Conservation (phyloP, 1,140 invertebrate species). For the Stegodyphus mimosarum region DNA sequence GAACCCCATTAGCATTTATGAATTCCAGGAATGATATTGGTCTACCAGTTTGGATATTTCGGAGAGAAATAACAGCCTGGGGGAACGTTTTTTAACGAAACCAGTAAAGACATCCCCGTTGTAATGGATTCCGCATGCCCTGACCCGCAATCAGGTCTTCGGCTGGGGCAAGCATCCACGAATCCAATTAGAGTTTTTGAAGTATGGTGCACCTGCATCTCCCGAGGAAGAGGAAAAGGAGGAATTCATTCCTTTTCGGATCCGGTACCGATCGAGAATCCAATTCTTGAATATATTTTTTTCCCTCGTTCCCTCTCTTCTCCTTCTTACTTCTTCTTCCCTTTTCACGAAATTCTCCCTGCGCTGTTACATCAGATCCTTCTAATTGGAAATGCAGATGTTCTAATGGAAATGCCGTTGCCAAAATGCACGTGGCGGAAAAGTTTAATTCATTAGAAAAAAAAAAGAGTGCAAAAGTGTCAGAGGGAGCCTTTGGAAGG, state of each 20-base stretch:
- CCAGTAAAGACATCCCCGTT: too few relatives aligned
- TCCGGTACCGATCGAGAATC: slow-evolving; percentile 46
- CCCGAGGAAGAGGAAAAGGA: background rate
- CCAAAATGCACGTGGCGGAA: slow-evolving; percentile 21
- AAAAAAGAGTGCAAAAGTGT: slow-evolving; percentile 40
- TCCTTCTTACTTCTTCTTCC: background rate
- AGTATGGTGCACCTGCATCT: slow-evolving; percentile 45
- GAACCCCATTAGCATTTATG: slow-evolving; percentile 56
- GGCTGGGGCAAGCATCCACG: slow-evolving; percentile 1
- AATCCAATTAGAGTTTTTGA: slow-evolving; percentile 60
- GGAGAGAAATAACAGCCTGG: slow-evolving; percentile 29
- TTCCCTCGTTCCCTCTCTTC: background rate
- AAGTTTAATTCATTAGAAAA: slow-evolving; percentile 60
- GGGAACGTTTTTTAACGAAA: slow-evolving; percentile 42
- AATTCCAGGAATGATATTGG: slow-evolving; percentile 51
- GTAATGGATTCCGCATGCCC: slow-evolving; percentile 45
- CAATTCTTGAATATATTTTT: slow-evolving; percentile 52
- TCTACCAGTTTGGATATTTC: slow-evolving; percentile 21
- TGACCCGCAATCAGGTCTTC: slow-evolving; percentile 49
- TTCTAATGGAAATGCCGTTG: slow-evolving; percentile 53
- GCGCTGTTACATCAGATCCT: slow-evolving; percentile 1
- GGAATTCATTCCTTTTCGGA: slow-evolving; percentile 51
- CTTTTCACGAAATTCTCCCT: background rate
- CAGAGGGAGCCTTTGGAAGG: slow-evolving; percentile 1
- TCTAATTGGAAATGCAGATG: slow-evolving; percentile 61